These are phyloP conservation scores for Galeopsomyia nigrocyanea DNA, from an alignment of 2,888 invertebrate species.

Conservation along the genomic window DNA sequence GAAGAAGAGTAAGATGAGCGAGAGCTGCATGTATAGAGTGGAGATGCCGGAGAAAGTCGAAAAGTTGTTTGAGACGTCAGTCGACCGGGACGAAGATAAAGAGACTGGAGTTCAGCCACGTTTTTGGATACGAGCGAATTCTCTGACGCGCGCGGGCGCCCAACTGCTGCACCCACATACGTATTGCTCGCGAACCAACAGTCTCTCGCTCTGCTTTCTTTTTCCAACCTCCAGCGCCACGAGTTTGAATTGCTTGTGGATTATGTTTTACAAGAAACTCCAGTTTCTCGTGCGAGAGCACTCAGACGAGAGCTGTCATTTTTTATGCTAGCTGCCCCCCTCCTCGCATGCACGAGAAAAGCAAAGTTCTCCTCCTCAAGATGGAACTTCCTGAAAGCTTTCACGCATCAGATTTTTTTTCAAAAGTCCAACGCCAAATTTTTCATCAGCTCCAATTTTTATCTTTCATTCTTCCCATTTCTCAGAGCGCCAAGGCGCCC, in stretches of 20 bases:
- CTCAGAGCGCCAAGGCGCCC: too few relatives aligned
- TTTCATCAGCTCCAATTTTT: too few relatives aligned
- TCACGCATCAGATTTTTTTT: background rate
- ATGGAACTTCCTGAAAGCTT: slow-evolving; percentile 21
- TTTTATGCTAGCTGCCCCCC: slow-evolving; percentile 15
- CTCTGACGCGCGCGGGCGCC: background rate
- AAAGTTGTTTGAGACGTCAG: slow-evolving; percentile 34
- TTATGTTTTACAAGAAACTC: slow-evolving; percentile 39
- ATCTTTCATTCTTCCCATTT: too few relatives aligned
- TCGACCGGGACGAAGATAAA: slow-evolving; percentile 42
- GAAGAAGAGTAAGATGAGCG: background rate
- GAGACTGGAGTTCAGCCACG: slow-evolving; percentile 25
- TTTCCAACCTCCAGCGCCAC: background rate
- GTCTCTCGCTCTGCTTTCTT: background rate
- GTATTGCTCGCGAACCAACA: background rate
- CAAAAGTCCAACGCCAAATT: too few relatives aligned
- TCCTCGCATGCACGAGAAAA: background rate
- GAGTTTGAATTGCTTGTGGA: slow-evolving; percentile 30
- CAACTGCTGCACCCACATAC: slow-evolving; percentile 1
- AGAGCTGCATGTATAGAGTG: background rate
- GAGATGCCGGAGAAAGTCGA: slow-evolving; percentile 7
- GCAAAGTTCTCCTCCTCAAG: slow-evolving; percentile 7
- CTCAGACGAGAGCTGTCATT: slow-evolving; percentile 19
- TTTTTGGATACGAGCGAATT: slow-evolving; percentile 23
- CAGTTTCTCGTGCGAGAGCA: background rate